phyloP scores from a whole-genome alignment of 2,888 invertebrate species.

The Cheilosia urbana region DNA sequence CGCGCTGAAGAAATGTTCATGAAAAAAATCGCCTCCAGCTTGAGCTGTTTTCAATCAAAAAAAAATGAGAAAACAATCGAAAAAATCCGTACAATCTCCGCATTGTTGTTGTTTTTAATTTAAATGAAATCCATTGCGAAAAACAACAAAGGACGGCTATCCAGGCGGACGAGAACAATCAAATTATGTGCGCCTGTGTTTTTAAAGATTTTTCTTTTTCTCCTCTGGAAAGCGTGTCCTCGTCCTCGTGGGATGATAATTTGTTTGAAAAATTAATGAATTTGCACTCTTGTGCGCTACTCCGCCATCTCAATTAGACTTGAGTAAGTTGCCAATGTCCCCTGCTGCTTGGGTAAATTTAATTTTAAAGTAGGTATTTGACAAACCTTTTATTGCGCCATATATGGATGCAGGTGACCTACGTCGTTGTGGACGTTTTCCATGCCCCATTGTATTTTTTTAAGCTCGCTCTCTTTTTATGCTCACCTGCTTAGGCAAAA shows the following conservation, averaged over 20 bases:
- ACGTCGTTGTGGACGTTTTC: not conserved
- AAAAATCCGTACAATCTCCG: conserved; percentile 11
- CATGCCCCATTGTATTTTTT: not conserved
- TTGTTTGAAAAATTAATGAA: conserved; percentile 48
- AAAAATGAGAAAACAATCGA: conserved; percentile 21
- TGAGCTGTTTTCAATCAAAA: conserved; percentile 70
- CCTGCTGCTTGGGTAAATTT: conserved; percentile 18
- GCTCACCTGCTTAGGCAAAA: conserved; percentile 46
- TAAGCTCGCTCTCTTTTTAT: not conserved
- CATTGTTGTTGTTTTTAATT: conserved; percentile 58
- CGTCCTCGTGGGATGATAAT: conserved; percentile 40
- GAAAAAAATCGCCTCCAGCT: conserved; percentile 45
- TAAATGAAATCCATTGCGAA: conserved; percentile 45
- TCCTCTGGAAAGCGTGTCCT: conserved; percentile 1
- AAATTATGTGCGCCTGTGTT: conserved; percentile 27
- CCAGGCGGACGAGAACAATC: conserved; percentile 48
- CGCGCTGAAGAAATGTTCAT: not conserved
- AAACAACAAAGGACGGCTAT: conserved; percentile 18
- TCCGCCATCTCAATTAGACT: conserved; percentile 41
- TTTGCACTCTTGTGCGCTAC: conserved; percentile 31
- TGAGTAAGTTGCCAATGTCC: conserved; percentile 37
- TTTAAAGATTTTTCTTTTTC: not conserved
- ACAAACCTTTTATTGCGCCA: conserved; percentile 19
- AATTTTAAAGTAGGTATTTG: conserved; percentile 36
- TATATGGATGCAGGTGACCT: conserved; percentile 6